A percentile compares a stretch with the other conserved stretches of the same genome.
phyloP scores from a whole-genome alignment of 1,140 invertebrate species.

The Melanaphis sacchari region DNA sequence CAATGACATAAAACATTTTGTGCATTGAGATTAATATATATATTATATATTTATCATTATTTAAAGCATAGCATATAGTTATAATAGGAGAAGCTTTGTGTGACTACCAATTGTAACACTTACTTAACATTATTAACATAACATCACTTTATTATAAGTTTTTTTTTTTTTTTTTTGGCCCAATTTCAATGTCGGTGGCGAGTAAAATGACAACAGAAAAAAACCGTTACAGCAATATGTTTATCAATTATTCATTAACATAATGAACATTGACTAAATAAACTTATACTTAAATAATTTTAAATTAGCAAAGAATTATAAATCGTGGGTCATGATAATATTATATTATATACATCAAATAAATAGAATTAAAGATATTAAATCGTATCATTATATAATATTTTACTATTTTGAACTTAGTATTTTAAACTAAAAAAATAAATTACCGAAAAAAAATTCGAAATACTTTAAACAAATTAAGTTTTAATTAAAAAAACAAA shows the following conservation, averaged over 20 bases:
- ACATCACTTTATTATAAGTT: not conserved
- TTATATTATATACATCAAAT: no score
- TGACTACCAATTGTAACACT: not conserved
- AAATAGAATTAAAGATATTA: not conserved
- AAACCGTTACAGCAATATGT: conserved; percentile 13
- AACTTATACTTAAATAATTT: not conserved
- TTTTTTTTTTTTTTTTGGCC: conserved; percentile 35
- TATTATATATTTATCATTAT: not conserved
- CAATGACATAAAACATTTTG: not conserved
- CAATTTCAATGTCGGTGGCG: not conserved
- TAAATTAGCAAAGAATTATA: not conserved
- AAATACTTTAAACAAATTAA: no score
- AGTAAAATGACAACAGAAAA: conserved; percentile 28
- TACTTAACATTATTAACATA: not conserved
- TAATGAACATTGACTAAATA: not conserved
- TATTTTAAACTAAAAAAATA: no score
- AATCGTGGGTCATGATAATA: not conserved
- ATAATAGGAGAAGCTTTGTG: not conserved
- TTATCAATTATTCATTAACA: not conserved
- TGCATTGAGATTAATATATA: not conserved
- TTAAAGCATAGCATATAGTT: not conserved
- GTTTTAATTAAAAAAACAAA: no score
- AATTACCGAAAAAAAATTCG: no score
- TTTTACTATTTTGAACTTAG: no score
- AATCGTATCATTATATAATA: not conserved